Evolutionary conservation across 2,888 invertebrate species (phyloP), one percentile per base, ranked within the genome.

Genomic region (Chaitophorus viminalis): DNA sequence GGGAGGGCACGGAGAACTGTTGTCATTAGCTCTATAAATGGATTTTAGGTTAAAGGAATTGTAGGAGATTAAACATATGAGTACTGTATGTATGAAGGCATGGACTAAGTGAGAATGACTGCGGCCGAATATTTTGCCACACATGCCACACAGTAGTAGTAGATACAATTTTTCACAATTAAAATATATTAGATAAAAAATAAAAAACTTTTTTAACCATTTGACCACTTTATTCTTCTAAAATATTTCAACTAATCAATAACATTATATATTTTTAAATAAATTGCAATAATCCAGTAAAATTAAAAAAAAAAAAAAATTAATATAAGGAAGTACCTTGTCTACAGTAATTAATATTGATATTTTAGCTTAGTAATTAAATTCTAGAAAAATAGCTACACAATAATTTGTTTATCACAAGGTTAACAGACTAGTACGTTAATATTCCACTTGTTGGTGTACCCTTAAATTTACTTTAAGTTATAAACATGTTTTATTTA

Each of bases 341-440:
- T 33, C 52, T 60, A 83, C 33, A 86, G 70, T 77, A 70, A 52
- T 52, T 1, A 85, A 72, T 29, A 78, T 78, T 70, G 36, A 21
- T 70, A 36, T 72, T 77, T 54, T 29, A 29, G 31, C n/a, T 54
- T 72, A 54, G 72, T 36, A 36, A 86, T 54, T 29, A 77, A 77
- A 86, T 79, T 72, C 70, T 86, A 33, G 21, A 78, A 8, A 70
- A 72, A 78, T 54, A 36, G 29, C 29, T 46, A 65, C 17, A 86
- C 25, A 70, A 85, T 46, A 85, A 85, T 85, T 68, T 77, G 36
- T 87, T 86, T 87, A 87, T 87, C 87, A 87, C 87, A 87, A 65
- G 60, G 87, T 81, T 81, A 87, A 81, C 74, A 87, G 87, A 87
- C 87, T 87, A 87, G 87, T 87, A 87, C 46, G 79, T 81, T 87